phyloP scores from a whole-genome alignment of 2,113 vertebrate species.

The Drymodes brunneopygia region DNA sequence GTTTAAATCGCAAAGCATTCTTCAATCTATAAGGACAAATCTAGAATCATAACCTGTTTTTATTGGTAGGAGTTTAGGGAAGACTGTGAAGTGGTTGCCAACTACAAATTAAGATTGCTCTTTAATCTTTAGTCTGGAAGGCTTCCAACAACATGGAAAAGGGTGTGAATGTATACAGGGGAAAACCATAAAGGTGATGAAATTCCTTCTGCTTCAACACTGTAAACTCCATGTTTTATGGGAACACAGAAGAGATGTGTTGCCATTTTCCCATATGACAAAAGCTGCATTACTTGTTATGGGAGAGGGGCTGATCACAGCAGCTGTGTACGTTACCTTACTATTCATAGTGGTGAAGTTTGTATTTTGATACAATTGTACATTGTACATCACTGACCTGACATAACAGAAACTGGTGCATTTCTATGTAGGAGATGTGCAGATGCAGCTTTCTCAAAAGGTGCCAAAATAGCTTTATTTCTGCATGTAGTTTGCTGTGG shows the following conservation, averaged over 20 bases:
- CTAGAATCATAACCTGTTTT: not conserved
- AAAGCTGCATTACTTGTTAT: not conserved
- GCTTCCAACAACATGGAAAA: not conserved
- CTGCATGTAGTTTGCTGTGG: not conserved
- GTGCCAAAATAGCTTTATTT: not conserved
- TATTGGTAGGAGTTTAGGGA: not conserved
- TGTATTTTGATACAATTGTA: not conserved
- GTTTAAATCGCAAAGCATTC: not conserved
- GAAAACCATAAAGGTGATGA: not conserved
- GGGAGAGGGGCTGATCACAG: not conserved
- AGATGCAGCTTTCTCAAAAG: not conserved
- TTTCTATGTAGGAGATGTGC: not conserved
- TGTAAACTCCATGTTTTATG: not conserved
- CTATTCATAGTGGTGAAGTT: not conserved
- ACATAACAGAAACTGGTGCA: not conserved
- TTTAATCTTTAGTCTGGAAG: constrained; percentile 8
- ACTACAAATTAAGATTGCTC: constrained; percentile 4
- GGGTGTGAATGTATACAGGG: not conserved
- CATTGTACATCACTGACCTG: not conserved
- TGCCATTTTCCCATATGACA: not conserved
- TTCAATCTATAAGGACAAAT: not conserved
- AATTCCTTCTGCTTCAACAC: not conserved
- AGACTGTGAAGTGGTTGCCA: not conserved
- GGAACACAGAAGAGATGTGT: not conserved
- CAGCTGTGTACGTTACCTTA: not conserved